Percentiles rank a stretch among this genome's conserved stretches.
These are phyloP conservation scores for Morpho helenor DNA, from an alignment of 2,888 invertebrate species.

Conservation along the genomic window DNA sequence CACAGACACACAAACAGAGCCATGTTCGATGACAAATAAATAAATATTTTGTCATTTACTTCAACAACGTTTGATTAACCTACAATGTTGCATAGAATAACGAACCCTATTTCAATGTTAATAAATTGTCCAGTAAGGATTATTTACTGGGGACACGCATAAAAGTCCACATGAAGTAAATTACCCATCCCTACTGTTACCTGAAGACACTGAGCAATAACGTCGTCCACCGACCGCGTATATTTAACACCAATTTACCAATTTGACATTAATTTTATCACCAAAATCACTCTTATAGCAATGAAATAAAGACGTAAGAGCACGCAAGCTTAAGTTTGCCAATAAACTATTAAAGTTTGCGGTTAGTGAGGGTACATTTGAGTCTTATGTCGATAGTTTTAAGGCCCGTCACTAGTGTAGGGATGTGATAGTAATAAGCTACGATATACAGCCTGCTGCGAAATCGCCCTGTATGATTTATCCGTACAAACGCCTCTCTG, in stretches of 20 bases:
- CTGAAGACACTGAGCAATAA: constrained; percentile 68
- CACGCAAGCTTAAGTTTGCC: constrained; percentile 30
- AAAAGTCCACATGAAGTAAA: constrained; percentile 30
- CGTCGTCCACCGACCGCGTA: constrained; percentile 55
- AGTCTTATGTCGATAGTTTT: constrained; percentile 19
- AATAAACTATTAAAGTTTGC: constrained; percentile 25
- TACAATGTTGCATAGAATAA: constrained; percentile 15
- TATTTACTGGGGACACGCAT: constrained; percentile 30
- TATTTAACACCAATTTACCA: constrained; percentile 48
- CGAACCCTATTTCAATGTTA: constrained; percentile 27
- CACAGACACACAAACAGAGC: too few relatives aligned
- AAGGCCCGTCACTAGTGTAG: constrained; percentile 22
- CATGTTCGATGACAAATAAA: background rate
- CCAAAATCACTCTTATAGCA: constrained; percentile 20
- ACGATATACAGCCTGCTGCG: constrained; percentile 51
- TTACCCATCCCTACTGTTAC: constrained; percentile 43
- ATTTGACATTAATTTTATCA: constrained; percentile 1
- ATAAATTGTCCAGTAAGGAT: constrained; percentile 30
- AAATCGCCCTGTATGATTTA: constrained; percentile 61
- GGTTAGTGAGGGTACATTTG: constrained; percentile 20
- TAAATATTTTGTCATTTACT: constrained; percentile 1
- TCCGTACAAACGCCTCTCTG: constrained; percentile 51
- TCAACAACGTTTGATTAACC: constrained; percentile 13
- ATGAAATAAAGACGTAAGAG: constrained; percentile 15
- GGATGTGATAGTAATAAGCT: constrained; percentile 28